These are phyloP conservation scores for Eumerus sabulonum DNA, from an alignment of 2,888 invertebrate species.

Conservation along the genomic window DNA sequence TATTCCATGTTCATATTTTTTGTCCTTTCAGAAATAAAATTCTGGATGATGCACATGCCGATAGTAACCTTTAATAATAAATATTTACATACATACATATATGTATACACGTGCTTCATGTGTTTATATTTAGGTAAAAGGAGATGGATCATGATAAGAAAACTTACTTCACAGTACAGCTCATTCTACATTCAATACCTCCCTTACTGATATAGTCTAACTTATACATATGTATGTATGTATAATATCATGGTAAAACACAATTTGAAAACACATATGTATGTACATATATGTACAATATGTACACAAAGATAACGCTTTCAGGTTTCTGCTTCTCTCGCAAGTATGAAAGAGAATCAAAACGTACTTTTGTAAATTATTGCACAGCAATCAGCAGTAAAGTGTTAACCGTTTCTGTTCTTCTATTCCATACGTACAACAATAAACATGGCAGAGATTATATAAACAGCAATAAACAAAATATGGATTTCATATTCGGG, in stretches of 20 bases:
- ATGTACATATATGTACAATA: slow-evolving; percentile 54
- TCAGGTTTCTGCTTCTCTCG: slow-evolving; percentile 1
- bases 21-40: slow-evolving; percentile 49
- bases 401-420: slow-evolving; percentile 53
- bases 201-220: no score
- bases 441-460: no score
- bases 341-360: slow-evolving; percentile 12
- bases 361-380: slow-evolving; percentile 51
- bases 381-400: slow-evolving; percentile 61
- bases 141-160: slow-evolving; percentile 16
- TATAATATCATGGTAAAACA: slow-evolving; percentile 30
- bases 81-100: slow-evolving; percentile 51
- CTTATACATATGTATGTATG: no score
- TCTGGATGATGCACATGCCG: slow-evolving; percentile 58
- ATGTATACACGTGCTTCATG: background rate
- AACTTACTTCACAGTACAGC: no score
- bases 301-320: slow-evolving; percentile 14
- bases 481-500: no score
- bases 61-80: slow-evolving; percentile 61
- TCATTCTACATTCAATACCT: no score
- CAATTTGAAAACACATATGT: slow-evolving; percentile 33
- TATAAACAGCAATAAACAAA: no score
- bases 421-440: no score
- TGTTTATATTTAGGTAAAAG: slow-evolving; percentile 37
- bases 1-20: slow-evolving; percentile 5